A percentile compares a stretch with the other conserved stretches of the same genome.
phyloP scores from a whole-genome alignment of 1,140 invertebrate species.

The Scaptomyza graminum region DNA sequence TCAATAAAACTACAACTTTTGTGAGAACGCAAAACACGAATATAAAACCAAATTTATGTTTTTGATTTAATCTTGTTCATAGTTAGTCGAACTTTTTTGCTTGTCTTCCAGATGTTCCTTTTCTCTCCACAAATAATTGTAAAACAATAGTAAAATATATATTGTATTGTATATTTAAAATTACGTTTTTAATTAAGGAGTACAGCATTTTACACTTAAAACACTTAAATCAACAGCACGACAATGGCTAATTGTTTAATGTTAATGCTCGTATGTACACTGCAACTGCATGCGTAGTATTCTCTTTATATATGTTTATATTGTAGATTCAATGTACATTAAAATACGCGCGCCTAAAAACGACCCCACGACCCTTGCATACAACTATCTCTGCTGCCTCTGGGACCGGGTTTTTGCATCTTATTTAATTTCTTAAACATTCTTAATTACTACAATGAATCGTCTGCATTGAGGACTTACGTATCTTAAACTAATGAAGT shows the following conservation, averaged over 20 bases:
- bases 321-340: conserved; percentile 61
- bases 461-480: conserved; percentile 37
- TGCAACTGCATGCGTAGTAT: conserved; percentile 44
- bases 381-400: conserved; percentile 4
- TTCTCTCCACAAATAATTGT: background rate
- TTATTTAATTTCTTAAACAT: conserved; percentile 32
- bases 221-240: conserved; percentile 65
- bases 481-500: conserved; percentile 59
- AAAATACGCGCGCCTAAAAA: conserved; percentile 49
- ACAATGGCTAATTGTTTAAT: conserved; percentile 50
- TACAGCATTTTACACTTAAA: conserved; percentile 76
- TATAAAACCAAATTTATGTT: background rate
- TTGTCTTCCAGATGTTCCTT: background rate
- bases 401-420: background rate
- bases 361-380: conserved; percentile 15
- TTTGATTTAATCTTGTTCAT: too few relatives aligned
- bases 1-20: conserved; percentile 64
- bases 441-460: conserved; percentile 67
- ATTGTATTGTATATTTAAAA: conserved; percentile 53
- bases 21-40: conserved; percentile 22
- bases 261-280: conserved; percentile 68
- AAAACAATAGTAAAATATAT: conserved; percentile 57
- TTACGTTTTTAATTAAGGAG: conserved; percentile 70
- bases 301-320: conserved; percentile 31
- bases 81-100: too few relatives aligned